phyloP scores from a whole-genome alignment of 2,797 vertebrate genomes.

The Gallinago stenura region DNA sequence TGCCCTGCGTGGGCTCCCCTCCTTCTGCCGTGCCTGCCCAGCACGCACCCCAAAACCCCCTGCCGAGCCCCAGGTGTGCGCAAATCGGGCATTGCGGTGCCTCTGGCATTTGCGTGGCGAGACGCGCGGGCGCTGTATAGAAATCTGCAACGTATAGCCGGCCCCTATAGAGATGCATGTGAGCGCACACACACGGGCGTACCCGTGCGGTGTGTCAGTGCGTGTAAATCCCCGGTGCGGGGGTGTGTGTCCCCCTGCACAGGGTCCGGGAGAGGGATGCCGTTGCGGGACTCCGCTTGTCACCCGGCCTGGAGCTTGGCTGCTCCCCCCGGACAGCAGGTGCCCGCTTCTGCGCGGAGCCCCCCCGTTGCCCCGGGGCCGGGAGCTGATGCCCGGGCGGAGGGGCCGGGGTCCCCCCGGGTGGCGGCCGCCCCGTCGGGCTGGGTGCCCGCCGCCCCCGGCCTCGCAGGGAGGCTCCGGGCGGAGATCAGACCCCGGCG shows the following conservation, averaged over 20 bases:
- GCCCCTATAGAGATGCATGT: rapidly evolving
- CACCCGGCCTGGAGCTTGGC: not conserved
- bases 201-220: not conserved
- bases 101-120: not conserved
- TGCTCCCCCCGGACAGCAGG: not conserved
- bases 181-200: not conserved
- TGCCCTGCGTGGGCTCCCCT: not conserved
- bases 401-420: not conserved
- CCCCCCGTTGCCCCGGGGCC: not conserved
- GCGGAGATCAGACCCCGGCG: not conserved
- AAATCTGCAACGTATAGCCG: rapidly evolving
- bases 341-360: not conserved
- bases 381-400: not conserved
- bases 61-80: not conserved
- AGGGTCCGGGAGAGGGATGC: not conserved
- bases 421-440: not conserved
- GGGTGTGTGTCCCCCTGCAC: not conserved
- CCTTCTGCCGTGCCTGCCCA: not conserved
- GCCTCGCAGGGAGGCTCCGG: not conserved
- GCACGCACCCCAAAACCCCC: rapidly evolving
- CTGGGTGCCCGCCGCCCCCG: not conserved
- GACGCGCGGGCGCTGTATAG: rapidly evolving
- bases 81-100: rapidly evolving
- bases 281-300: not conserved
- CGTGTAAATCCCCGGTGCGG: not conserved